Percentiles rank a stretch among this genome's conserved stretches.
Conservation (phyloP, 2,113 vertebrate species). For the Podarcis raffonei region DNA sequence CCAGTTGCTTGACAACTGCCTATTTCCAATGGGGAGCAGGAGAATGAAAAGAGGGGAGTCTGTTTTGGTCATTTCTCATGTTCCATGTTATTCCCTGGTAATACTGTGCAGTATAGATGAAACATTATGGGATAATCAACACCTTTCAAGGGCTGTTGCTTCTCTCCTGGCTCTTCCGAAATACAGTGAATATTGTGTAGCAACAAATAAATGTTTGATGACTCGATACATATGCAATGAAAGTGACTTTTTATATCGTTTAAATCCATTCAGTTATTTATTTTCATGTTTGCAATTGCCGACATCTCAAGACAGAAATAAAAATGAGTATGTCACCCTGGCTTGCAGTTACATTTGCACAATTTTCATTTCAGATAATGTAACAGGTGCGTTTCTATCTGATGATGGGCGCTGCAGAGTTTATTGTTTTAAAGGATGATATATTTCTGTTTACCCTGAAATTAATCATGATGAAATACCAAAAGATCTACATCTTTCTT, state of each 20-base stretch:
- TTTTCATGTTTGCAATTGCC: conserved; percentile 53
- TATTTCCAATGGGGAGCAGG: not conserved
- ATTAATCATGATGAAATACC: conserved; percentile 1
- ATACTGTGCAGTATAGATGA: not conserved
- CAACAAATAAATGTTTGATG: conserved; percentile 17
- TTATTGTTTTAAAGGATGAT: conserved; percentile 25
- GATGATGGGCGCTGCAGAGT: not conserved
- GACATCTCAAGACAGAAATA: conserved; percentile 38
- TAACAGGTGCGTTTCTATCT: conserved; percentile 7
- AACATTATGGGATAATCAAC: conserved; percentile 6
- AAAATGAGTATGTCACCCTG: conserved; percentile 46
- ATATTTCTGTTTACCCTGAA: conserved; percentile 29
- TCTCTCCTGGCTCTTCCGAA: conserved; percentile 18
- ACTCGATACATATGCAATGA: conserved; percentile 10
- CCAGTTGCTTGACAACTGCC: not conserved
- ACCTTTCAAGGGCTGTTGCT: conserved; percentile 2
- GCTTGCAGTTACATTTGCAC: conserved; percentile 19
- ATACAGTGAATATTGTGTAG: conserved; percentile 2
- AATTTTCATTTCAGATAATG: conserved; percentile 16
- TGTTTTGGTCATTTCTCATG: not conserved
- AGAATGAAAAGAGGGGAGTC: too few species aligned
- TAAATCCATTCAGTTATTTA: conserved; percentile 34
- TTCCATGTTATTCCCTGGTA: not conserved
- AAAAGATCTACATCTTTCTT: not conserved
- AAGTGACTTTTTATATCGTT: conserved; percentile 16